phyloP scores from a whole-genome alignment of 2,888 invertebrate genomes.

The Drosophila putrida region DNA sequence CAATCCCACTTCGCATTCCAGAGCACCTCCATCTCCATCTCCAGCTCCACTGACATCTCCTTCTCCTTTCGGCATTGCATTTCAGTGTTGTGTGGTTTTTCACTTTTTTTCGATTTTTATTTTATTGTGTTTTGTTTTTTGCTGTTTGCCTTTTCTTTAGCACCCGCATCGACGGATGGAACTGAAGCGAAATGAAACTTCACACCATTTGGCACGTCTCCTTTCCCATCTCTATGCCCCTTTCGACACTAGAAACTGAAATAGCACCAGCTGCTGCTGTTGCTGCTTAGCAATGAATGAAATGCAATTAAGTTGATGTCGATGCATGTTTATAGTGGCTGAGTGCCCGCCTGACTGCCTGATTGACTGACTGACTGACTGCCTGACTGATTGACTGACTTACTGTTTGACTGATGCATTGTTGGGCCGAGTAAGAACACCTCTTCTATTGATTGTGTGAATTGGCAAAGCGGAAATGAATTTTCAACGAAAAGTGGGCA shows the following conservation, averaged over 20 bases:
- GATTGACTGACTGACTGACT: slow-evolving; percentile 27
- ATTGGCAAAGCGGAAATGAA: slow-evolving; percentile 52
- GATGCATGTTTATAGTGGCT: slow-evolving; percentile 63
- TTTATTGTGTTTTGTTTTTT: slow-evolving; percentile 9
- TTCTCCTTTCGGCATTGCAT: slow-evolving; percentile 49
- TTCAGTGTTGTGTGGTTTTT: slow-evolving; percentile 40
- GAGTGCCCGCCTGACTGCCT: slow-evolving; percentile 28
- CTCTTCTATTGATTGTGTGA: slow-evolving; percentile 30
- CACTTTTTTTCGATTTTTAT: slow-evolving; percentile 5
- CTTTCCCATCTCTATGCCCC: neutral
- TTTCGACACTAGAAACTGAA: slow-evolving; percentile 10
- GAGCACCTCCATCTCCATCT: slow-evolving; percentile 4
- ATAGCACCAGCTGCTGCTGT: slow-evolving; percentile 29
- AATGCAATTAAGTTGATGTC: slow-evolving; percentile 79
- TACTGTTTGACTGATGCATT: slow-evolving; percentile 26
- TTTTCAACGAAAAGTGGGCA: slow-evolving; percentile 22
- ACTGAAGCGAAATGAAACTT: slow-evolving; percentile 78
- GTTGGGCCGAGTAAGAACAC: slow-evolving; percentile 10
- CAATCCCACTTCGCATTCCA: slow-evolving; percentile 16
- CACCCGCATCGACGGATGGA: slow-evolving; percentile 47
- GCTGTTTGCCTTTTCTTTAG: slow-evolving; percentile 38
- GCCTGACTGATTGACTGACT: slow-evolving; percentile 17
- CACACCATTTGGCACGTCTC: slow-evolving; percentile 65
- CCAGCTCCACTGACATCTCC: neutral
- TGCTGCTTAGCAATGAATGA: slow-evolving; percentile 77